phyloP scores from a whole-genome alignment of 1,140 invertebrate genomes.

The Nasonia vitripennis region DNA sequence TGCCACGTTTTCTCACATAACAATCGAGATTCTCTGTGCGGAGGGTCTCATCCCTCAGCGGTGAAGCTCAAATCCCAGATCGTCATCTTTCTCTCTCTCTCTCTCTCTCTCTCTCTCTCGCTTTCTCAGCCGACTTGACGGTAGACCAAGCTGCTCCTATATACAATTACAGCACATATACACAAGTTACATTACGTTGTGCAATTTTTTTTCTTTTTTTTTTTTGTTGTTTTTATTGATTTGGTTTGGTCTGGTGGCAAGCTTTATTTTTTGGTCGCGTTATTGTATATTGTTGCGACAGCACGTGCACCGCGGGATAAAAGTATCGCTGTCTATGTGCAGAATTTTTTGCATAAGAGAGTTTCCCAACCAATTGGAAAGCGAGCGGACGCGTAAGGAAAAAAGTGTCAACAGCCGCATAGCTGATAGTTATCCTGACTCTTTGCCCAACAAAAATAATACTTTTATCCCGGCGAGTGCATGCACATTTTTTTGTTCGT shows the following conservation, averaged over 20 bases:
- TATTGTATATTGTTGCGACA: not conserved
- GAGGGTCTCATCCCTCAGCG: conserved; percentile 29
- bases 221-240: not conserved
- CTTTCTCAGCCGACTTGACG: conserved; percentile 39
- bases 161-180: conserved; percentile 45
- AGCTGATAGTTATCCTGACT: not conserved
- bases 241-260: not conserved
- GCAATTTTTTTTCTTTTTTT: conserved; percentile 25
- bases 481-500: not conserved
- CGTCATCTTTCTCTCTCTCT: not conserved
- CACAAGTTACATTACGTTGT: conserved; percentile 48
- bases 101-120: not conserved
- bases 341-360: not conserved
- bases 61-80: conserved; percentile 30
- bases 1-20: conserved; percentile 4
- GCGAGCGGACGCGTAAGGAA: too few species aligned
- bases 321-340: conserved; percentile 32
- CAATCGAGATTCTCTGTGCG: not conserved
- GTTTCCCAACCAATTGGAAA: not conserved
- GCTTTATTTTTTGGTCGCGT: conserved; percentile 16
- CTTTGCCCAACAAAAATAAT: conserved; percentile 1
- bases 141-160: conserved; percentile 50
- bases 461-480: conserved; percentile 31
- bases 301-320: conserved; percentile 35
- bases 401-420: too few species aligned